phyloP scores from a whole-genome alignment of 2,797 vertebrate species.

The Leptodactylus fallax region DNA sequence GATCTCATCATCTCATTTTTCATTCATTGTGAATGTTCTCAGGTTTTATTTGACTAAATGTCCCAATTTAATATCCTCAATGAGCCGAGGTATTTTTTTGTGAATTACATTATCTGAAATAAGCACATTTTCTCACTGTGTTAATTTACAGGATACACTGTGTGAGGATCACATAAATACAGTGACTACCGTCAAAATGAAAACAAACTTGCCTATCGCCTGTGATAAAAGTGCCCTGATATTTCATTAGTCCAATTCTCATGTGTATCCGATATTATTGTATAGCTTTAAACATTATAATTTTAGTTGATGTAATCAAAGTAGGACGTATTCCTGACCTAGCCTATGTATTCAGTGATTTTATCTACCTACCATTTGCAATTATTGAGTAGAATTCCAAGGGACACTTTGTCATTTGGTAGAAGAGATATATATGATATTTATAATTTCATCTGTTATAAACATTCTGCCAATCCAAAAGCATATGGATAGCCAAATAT shows the following conservation, averaged over 20 bases:
- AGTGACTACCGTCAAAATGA: conserved; percentile 35
- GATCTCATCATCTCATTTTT: conserved; percentile 50
- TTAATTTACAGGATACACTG: conserved; percentile 38
- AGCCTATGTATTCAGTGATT: not conserved
- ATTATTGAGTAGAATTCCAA: not conserved
- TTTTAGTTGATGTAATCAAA: not conserved
- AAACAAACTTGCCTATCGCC: conserved; percentile 32
- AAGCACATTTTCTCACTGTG: conserved; percentile 47
- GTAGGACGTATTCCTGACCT: not conserved
- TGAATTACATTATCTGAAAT: conserved; percentile 52
- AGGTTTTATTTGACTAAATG: conserved; percentile 37
- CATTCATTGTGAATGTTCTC: conserved; percentile 56
- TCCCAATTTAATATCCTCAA: conserved; percentile 49
- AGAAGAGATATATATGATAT: not conserved
- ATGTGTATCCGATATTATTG: not conserved
- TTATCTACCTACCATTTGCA: not conserved
- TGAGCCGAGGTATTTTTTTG: conserved; percentile 8
- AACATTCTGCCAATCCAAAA: not conserved
- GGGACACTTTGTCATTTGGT: not conserved
- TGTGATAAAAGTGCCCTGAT: not conserved
- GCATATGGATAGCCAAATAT: not conserved
- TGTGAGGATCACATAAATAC: conserved; percentile 30
- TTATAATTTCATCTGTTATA: too few species aligned
- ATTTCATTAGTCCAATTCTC: not conserved
- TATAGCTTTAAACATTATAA: not conserved